Conservation (phyloP, 1,140 invertebrate species). For the Rhyzopertha dominica region DNA sequence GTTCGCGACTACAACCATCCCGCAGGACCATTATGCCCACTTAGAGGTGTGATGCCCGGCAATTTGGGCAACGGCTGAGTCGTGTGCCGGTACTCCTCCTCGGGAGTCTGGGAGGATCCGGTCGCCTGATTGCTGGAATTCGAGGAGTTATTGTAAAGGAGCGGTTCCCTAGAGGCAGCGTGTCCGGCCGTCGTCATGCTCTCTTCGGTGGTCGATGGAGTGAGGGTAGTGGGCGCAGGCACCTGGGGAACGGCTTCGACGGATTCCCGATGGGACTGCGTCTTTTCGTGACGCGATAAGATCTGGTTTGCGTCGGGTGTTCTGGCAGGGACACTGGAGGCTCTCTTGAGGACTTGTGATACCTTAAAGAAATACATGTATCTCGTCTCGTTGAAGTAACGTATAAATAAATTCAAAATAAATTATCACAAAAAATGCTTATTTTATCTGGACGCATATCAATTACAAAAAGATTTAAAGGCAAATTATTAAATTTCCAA, state of each 20-base stretch:
- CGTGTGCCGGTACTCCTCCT: conserved; percentile 37
- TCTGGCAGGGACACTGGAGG: conserved; percentile 56
- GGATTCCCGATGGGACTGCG: conserved; percentile 50
- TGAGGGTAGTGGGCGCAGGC: conserved; percentile 35
- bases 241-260: conserved; percentile 39
- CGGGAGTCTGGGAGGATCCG: conserved; percentile 43
- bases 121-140: conserved; percentile 41
- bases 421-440: too few relatives aligned
- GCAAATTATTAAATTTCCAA: too few relatives aligned
- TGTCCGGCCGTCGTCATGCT: conserved; percentile 33
- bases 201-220: conserved; percentile 53
- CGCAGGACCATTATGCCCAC: conserved; percentile 56
- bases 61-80: conserved; percentile 48
- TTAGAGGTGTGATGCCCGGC: conserved; percentile 58
- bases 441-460: too few relatives aligned
- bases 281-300: conserved; percentile 43
- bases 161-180: conserved; percentile 42
- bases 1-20: conserved; percentile 56
- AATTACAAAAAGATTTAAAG: too few relatives aligned
- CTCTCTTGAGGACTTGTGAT: conserved; percentile 51
- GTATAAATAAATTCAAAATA: not conserved
- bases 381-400: conserved; percentile 1
- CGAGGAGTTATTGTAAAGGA: conserved; percentile 41
- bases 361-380: conserved; percentile 20
- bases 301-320: conserved; percentile 47